These are phyloP conservation scores for Folsomia candida DNA, from an alignment of 2,888 invertebrate species.

Conservation along the genomic window DNA sequence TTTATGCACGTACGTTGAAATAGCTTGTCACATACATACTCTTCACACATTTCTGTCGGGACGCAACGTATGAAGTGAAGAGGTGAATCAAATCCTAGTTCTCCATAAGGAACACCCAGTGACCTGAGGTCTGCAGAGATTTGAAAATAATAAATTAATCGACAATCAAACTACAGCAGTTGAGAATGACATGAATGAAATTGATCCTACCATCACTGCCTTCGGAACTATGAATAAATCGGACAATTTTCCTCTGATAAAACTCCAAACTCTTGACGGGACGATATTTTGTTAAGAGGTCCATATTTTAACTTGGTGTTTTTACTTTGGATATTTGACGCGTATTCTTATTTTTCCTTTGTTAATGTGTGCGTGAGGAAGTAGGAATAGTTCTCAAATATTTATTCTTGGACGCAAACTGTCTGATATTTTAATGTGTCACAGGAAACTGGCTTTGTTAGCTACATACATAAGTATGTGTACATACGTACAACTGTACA, in stretches of 20 bases:
- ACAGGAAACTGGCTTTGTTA: too few relatives aligned
- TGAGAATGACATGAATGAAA: too few relatives aligned
- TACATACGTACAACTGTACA: too few relatives aligned
- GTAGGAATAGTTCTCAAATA: too few relatives aligned
- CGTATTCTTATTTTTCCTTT: too few relatives aligned
- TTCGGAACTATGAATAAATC: slow-evolving; percentile 29
- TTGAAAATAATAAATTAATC: background rate
- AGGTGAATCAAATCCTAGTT: slow-evolving; percentile 35
- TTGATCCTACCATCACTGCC: slow-evolving; percentile 32
- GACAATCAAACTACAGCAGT: too few relatives aligned
- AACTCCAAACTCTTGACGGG: slow-evolving; percentile 27
- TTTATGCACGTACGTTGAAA: slow-evolving; percentile 29
- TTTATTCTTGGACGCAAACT: too few relatives aligned
- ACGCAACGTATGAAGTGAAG: slow-evolving; percentile 35
- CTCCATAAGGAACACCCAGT: slow-evolving; percentile 25
- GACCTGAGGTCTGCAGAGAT: slow-evolving; percentile 31
- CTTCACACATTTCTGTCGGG: slow-evolving; percentile 26
- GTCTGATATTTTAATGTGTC: too few relatives aligned
- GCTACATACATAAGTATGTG: too few relatives aligned
- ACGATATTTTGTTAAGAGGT: slow-evolving; percentile 26
- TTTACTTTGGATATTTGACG: too few relatives aligned
- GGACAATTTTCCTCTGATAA: slow-evolving; percentile 28
- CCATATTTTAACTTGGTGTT: too few relatives aligned
- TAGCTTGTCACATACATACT: slow-evolving; percentile 31
- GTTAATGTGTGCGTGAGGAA: too few relatives aligned